Evolutionary conservation across 1,140 invertebrate species (phyloP).

Genomic region (Zaprionus tsacasi): DNA sequence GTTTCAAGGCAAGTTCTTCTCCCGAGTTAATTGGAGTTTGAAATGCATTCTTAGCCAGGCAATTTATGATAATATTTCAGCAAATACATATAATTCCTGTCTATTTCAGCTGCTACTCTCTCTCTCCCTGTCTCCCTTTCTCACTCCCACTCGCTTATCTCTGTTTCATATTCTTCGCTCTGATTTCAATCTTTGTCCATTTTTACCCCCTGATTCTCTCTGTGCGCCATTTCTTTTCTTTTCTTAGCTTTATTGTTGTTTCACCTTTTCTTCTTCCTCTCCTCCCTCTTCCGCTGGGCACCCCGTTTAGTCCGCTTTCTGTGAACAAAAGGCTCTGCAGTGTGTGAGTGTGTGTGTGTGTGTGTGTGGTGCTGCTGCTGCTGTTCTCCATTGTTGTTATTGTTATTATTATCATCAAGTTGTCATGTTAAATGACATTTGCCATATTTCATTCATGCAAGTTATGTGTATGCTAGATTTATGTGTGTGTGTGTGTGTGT

Average conservation of each 20-base stretch:
- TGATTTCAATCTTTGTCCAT: conserved; percentile 27
- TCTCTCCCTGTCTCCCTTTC: too few relatives aligned
- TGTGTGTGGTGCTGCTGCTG: conserved; percentile 27
- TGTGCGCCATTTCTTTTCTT: conserved; percentile 22
- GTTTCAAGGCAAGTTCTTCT: background rate
- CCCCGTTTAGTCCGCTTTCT: background rate
- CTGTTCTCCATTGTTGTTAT: conserved; percentile 53
- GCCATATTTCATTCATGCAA: conserved; percentile 80
- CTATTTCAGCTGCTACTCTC: background rate
- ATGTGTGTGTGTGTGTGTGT: conserved; percentile 25
- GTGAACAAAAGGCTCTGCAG: conserved; percentile 24
- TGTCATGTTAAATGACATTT: conserved; percentile 84
- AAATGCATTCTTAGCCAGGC: conserved; percentile 1
- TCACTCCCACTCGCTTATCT: conserved; percentile 15
- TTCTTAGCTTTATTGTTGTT: conserved; percentile 35
- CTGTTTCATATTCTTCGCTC: conserved; percentile 4
- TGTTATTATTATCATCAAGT: conserved; percentile 80
- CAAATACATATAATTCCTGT: background rate
- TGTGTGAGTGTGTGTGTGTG: conserved; percentile 47
- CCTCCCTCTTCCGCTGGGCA: conserved; percentile 2
- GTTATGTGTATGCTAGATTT: conserved; percentile 41
- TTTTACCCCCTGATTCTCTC: conserved; percentile 5
- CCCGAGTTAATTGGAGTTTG: background rate
- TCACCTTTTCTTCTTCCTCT: conserved; percentile 39
- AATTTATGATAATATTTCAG: conserved; percentile 2